Evolutionary conservation across 1,140 invertebrate species (phyloP), one percentile per base, ranked within the genome.

Genomic region (Mercenaria mercenaria): DNA sequence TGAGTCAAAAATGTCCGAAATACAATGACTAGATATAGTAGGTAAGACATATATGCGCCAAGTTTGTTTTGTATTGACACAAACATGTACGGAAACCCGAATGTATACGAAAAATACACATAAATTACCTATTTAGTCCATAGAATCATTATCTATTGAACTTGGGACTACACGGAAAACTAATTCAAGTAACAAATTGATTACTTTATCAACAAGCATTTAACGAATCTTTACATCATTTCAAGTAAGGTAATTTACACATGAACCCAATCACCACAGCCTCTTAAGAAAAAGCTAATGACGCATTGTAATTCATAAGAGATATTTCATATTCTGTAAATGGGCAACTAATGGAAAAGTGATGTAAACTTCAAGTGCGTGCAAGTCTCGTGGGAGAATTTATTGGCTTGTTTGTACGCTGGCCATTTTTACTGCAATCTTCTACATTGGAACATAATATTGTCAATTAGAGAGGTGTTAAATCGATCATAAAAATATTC

Each of bases 391-490:
- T 43, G 80, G 80, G 52, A 64, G 52, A 41, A 29, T 20, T 82
- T 82, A 82, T 82, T 82, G 59, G 80, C 39, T 64, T 61, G 59
- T 82, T 82, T 82, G 59, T 82, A 82, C 26, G 39, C 37, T 64
- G 80, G 52, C 59, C 59, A 39, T 41, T 61, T 61, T 79, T 50
- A 56, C 76, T 39, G 67, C 67, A 72, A 41, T 47, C 52, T 47
- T 47, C 37, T 61, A 39, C 59, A 41, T n/a, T 15, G 15, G 39
- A 61, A 82, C 80, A 82, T 64, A 61, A 82, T 82, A 41, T 26
- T 13, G 80, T 67, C 80, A 39, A 82, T 82, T 82, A 61, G 39
- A 64, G 80, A 82, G 80, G 52, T 82, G 80, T 82, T 67, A 43
- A 43, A 82, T 82, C 80, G 56, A 82, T 82, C 59, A 64, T 26